Conservation (phyloP, 1,140 invertebrate species). For the Drosophila burlai region DNA sequence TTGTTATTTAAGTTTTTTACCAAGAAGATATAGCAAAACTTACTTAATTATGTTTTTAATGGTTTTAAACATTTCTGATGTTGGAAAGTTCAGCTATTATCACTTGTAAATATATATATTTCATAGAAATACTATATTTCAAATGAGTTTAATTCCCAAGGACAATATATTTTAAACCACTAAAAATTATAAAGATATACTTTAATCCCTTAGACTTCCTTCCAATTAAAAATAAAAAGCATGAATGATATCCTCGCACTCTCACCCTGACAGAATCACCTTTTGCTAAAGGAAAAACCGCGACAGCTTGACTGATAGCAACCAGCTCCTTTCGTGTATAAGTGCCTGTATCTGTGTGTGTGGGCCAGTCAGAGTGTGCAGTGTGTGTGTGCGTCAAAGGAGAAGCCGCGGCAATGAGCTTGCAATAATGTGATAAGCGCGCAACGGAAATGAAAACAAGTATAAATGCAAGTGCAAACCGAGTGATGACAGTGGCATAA, state of each 20-base stretch:
- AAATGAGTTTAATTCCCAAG: background rate
- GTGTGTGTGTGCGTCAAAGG: conserved; percentile 30
- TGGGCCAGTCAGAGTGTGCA: background rate
- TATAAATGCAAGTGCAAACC: conserved; percentile 57
- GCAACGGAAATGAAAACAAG: conserved; percentile 80
- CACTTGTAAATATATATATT: background rate
- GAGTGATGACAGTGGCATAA: conserved; percentile 56
- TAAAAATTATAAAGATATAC: background rate
- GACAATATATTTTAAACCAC: background rate
- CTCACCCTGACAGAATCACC: background rate
- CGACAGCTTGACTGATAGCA: conserved; percentile 62
- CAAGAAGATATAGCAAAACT: background rate
- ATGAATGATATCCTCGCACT: conserved; percentile 16
- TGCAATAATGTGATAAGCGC: conserved; percentile 82
- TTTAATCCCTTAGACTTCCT: background rate
- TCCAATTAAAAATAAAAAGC: background rate
- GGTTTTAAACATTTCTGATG: background rate
- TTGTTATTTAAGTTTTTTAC: background rate
- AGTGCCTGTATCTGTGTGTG: conserved; percentile 9
- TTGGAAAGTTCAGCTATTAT: background rate
- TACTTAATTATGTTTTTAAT: background rate
- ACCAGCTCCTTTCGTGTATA: conserved; percentile 7
- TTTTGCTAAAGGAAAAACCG: conserved; percentile 18
- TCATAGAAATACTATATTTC: background rate
- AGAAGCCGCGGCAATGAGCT: conserved; percentile 73